Conservation (phyloP, 1,140 invertebrate species). For the Bombus turneri region DNA sequence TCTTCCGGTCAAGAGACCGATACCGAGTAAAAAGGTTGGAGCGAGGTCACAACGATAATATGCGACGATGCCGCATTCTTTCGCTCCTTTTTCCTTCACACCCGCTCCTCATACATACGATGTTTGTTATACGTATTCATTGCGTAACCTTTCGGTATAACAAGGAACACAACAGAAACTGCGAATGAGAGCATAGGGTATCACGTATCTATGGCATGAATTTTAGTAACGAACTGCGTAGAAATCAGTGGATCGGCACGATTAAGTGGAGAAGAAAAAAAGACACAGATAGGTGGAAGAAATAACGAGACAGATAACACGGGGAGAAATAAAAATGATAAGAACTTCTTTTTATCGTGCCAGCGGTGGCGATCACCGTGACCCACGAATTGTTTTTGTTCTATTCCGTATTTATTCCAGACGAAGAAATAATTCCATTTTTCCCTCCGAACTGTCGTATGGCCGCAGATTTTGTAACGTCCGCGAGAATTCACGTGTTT, state of each 20-base stretch:
- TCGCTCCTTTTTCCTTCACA: conserved; percentile 32
- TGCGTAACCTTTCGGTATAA: background rate
- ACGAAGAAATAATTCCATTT: conserved; percentile 14
- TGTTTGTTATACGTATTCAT: background rate
- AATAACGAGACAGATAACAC: conserved; percentile 46
- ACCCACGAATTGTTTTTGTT: conserved; percentile 20
- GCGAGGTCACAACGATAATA: conserved; percentile 53
- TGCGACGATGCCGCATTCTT: conserved; percentile 45
- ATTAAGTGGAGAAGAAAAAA: conserved; percentile 14
- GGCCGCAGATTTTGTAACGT: background rate
- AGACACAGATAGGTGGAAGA: conserved; percentile 58
- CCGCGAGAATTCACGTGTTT: background rate
- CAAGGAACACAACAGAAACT: background rate
- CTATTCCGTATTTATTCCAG: conserved; percentile 17
- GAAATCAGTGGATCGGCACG: conserved; percentile 38
- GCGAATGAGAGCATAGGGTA: conserved; percentile 18
- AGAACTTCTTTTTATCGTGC: conserved; percentile 52
- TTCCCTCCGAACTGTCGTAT: background rate
- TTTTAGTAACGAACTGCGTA: conserved; percentile 50
- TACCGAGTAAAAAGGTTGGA: conserved; percentile 13
- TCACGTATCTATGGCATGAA: conserved; percentile 58
- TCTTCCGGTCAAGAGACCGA: conserved; percentile 32
- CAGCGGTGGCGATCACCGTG: conserved; percentile 21
- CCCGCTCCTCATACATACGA: background rate
- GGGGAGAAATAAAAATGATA: conserved; percentile 54